A percentile compares a stretch with the other conserved stretches of the same genome.
These are phyloP conservation scores for Macrosoma leucophasiata DNA, from an alignment of 2,888 invertebrate species.

Conservation along the genomic window DNA sequence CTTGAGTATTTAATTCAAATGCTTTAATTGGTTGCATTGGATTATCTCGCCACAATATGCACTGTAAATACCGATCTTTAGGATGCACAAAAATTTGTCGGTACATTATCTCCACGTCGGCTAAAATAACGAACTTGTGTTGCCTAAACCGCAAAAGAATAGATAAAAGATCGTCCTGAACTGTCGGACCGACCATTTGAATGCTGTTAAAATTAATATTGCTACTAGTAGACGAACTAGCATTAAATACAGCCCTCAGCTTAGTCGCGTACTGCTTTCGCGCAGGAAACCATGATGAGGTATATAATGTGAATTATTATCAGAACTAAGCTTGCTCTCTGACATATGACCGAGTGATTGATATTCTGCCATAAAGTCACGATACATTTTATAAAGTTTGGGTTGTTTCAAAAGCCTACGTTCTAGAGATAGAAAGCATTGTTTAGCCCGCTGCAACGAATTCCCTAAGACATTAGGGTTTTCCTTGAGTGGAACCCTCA, in stretches of 20 bases:
- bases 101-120: conserved; percentile 23
- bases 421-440: conserved; percentile 5
- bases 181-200: conserved; percentile 22
- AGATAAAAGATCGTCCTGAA: conserved; percentile 23
- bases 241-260: conserved; percentile 29
- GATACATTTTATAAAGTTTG: conserved; percentile 20
- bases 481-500: conserved; percentile 10
- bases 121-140: conserved; percentile 20
- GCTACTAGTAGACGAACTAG: conserved; percentile 20
- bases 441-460: conserved; percentile 3
- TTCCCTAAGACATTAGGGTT: conserved; percentile 4
- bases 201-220: conserved; percentile 23
- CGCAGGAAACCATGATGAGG: conserved; percentile 28
- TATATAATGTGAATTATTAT: conserved; percentile 18
- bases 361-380: conserved; percentile 27
- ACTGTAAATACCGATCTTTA: conserved; percentile 11
- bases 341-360: conserved; percentile 25
- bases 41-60: no score
- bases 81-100: conserved; percentile 9
- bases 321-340: conserved; percentile 1
- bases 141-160: conserved; percentile 23
- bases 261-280: conserved; percentile 21
- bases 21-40: no score
- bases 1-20: no score
- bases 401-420: conserved; percentile 17